Percentiles rank a stretch among this genome's conserved stretches.
Evolutionary conservation across 1,140 invertebrate species (phyloP).

Genomic region (Apis dorsata): DNA sequence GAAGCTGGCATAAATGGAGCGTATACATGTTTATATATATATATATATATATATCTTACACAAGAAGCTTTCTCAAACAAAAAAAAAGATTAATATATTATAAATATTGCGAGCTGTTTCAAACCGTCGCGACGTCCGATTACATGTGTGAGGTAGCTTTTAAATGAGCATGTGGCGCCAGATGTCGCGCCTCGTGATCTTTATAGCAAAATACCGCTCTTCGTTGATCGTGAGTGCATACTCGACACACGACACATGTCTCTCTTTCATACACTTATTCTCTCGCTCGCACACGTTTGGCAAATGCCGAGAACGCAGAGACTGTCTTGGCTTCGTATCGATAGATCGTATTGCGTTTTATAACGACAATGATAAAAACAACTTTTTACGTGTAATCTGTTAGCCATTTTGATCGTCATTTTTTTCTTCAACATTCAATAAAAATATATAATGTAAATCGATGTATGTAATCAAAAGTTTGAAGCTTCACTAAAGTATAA

Average conservation of each 20-base stretch:
- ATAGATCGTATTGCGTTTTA: slow-evolving; percentile 57
- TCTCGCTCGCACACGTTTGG: background rate
- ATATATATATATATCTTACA: too few relatives aligned
- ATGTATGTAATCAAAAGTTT: too few relatives aligned
- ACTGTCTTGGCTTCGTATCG: background rate
- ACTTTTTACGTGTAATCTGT: slow-evolving; percentile 33
- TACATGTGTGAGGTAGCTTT: slow-evolving; percentile 16
- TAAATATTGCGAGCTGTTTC: slow-evolving; percentile 18
- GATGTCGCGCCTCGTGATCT: slow-evolving; percentile 69
- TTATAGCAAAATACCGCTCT: slow-evolving; percentile 40
- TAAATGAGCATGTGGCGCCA: slow-evolving; percentile 59
- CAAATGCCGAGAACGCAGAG: slow-evolving; percentile 29
- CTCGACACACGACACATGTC: background rate
- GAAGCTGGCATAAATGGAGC: background rate
- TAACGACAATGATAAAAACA: slow-evolving; percentile 58
- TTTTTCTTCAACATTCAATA: too few relatives aligned
- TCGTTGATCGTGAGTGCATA: background rate
- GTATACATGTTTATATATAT: too few relatives aligned
- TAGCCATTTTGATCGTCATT: background rate
- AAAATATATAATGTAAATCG: too few relatives aligned
- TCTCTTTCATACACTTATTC: background rate
- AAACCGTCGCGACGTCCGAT: slow-evolving; percentile 13
- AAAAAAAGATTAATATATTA: too few relatives aligned
- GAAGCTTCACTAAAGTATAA: too few relatives aligned
- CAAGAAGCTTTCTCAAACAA: too few relatives aligned